Evolutionary conservation across 2,113 vertebrate species (phyloP), one percentile per base, ranked within the genome.

Genomic region (Argyrosomus japonicus): DNA sequence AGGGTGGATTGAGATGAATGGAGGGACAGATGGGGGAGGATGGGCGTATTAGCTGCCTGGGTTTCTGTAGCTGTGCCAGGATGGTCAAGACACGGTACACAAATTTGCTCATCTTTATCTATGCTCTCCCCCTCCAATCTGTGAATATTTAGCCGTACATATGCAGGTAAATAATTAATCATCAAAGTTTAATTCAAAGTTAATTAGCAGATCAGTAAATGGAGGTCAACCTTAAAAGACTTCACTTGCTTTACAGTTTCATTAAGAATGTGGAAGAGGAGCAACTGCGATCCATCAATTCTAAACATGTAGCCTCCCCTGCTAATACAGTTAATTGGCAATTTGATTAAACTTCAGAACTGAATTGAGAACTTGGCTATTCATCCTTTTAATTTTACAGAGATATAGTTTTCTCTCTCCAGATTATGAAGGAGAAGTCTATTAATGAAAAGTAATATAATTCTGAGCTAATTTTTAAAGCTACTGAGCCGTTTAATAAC

Each of bases 281-380:
- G 82, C 79, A 75, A 90, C 63, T 72, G 47, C 89, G 88, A 91
- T 86, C 87, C 85, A 90, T 92, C 79, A 92, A 88, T 93, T 93
- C 85, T 68, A 84, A 85, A 91, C 85, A 85, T 75, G 82, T 72
- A 75, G 78, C 75, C 89, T 91, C 89, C 93, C 93, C 64, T 83
- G 89, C 89, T 85, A 86, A 89, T 94, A 60, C 47, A 89, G 68
- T 93, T 94, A 94, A 95, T 95, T 95, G 93, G 81, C 81, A 88
- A 80, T 88, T 91, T 94, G 84, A 92, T 92, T 91, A 89, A 54
- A 89, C 83, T 94, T 92, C 86, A 89, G 86, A 88, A 88, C 43
- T 82, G 75, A 91, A 92, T 90, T 87, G 83, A 88, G 77, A 87
- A 91, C 88, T 91, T 87, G 84, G 85, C 75, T 78, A 90, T 93